Percentiles rank a stretch among this genome's conserved stretches.
Conservation (phyloP, 30 jellyfish, hydroid and myxozoan species). For the Aurelia sp. region DNA sequence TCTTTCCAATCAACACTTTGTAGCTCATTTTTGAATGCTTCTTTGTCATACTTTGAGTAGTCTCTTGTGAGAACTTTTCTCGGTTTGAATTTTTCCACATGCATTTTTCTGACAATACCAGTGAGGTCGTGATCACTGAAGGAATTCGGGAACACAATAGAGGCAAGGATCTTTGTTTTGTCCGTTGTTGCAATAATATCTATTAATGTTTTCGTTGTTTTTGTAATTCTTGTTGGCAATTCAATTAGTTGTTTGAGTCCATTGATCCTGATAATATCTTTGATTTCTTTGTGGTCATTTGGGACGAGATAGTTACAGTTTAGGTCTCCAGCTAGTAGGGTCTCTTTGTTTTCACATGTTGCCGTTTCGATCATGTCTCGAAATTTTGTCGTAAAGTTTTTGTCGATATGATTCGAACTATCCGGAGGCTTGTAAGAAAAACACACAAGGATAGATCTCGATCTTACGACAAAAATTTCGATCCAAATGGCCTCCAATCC, state of each 20-base stretch:
- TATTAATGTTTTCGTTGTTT: constrained; percentile 49
- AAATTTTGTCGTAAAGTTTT: constrained; percentile 51
- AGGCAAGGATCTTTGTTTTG: constrained; percentile 42
- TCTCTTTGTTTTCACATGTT: constrained; percentile 72
- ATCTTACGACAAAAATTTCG: constrained; percentile 55
- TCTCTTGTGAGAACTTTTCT: constrained; percentile 36
- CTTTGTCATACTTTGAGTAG: constrained; percentile 72
- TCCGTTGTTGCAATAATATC: constrained; percentile 61
- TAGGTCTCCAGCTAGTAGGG: constrained; percentile 65
- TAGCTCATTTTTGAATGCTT: constrained; percentile 56
- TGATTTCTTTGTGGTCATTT: constrained; percentile 72
- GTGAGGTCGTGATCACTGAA: constrained; percentile 73
- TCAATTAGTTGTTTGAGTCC: constrained; percentile 39
- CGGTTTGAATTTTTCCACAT: constrained; percentile 56
- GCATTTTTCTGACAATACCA: constrained; percentile 67
- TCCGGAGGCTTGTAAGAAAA: constrained; percentile 65
- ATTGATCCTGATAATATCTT: constrained; percentile 59
- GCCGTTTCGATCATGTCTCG: constrained; percentile 50
- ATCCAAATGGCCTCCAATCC: constrained; percentile 67
- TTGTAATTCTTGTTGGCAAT: constrained; percentile 32
- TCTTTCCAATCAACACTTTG: constrained; percentile 55
- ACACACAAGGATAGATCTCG: constrained; percentile 50
- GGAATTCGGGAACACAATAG: constrained; percentile 67
- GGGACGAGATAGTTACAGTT: constrained; percentile 75
- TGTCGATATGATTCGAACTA: constrained; percentile 53